A percentile compares a stretch with the other conserved stretches of the same genome.
Evolutionary conservation across 2,113 vertebrate species (phyloP).

Genomic region (Perca schrenkii): DNA sequence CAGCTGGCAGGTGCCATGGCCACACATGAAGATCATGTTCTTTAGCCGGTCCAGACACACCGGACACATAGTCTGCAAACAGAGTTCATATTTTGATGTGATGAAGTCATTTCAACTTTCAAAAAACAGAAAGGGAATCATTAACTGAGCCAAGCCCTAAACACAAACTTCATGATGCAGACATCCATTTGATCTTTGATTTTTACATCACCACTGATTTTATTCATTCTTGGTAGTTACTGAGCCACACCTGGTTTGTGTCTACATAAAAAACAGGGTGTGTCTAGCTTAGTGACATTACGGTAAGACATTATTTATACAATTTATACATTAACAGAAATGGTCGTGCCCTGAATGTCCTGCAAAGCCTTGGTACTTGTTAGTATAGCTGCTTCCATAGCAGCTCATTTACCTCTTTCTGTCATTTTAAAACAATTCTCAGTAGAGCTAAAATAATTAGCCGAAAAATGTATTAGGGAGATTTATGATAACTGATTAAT

Average conservation of each 20-base stretch:
- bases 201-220: constrained; percentile 8
- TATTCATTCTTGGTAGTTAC: background rate
- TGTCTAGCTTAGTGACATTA: background rate
- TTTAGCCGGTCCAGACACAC: constrained; percentile 99
- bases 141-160: background rate
- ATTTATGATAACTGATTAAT: too few relatives aligned
- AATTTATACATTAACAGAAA: background rate
- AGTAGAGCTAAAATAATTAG: too few relatives aligned
- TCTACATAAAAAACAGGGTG: background rate
- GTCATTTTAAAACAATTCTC: background rate
- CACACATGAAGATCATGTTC: constrained; percentile 99
- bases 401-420: background rate
- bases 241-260: background rate
- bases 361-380: background rate
- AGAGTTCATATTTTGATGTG: background rate
- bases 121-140: background rate
- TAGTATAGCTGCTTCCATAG: background rate
- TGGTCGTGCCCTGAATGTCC: background rate
- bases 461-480: too few relatives aligned
- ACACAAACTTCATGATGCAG: background rate
- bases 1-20: constrained; percentile 97
- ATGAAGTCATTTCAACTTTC: background rate
- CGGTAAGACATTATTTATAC: background rate
- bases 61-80: constrained; percentile 95
- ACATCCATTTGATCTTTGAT: background rate